Base-by-base conservation (phyloP, 1,140 invertebrate genomes). In the Anastrepha obliqua region DNA sequence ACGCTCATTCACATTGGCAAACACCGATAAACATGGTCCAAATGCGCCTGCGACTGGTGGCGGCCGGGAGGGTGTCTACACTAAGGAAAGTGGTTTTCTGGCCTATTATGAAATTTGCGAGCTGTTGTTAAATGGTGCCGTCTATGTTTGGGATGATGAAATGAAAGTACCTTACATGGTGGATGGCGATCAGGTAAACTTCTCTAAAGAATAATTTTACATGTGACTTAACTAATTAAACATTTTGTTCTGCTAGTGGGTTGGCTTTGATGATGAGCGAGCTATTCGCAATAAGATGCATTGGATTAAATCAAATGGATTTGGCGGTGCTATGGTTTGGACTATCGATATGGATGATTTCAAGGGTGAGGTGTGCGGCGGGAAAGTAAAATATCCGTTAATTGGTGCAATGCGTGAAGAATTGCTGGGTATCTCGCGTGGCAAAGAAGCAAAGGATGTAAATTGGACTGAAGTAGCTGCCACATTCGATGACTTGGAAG, bases 271-370 rank as follows among this genome's bases (percentile, higher is more conserved):
- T 92, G 98, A 98, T 90, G 97, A 98, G 91, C 95, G 96, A 89
- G 96, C 97, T 4, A 97, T 98, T 20, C 94, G 97, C 44, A 95
- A 96, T 89, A 98, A 98, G 93, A 98, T 97, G 97, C 96, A 96
- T 47, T 99, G 98, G 97, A 95, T 99, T 59, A 98, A 98, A 90
- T 95, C 97, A 65, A 97, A 97, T 86, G 96, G 96, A 17, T 98
- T 97, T 90, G 98, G 96, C 44, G 99, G 99, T 8, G 98, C 98
- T 42, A 99, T 99, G 98, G 92, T 92, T 9, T 99, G 98, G 98
- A 98, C 98, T 0, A 95, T 99, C 0, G 98, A 99, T 90, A 98
- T 99, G 97, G 98, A 99, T 89, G 98, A 99, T 92, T 99, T 99
- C 92, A 97, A 96, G 88, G 98, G 97, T 1, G 96, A 95, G 13